A percentile compares a stretch with the other conserved stretches of the same genome.
phyloP scores from a whole-genome alignment of 2,113 vertebrate genomes.

The Pelusios castaneus region DNA sequence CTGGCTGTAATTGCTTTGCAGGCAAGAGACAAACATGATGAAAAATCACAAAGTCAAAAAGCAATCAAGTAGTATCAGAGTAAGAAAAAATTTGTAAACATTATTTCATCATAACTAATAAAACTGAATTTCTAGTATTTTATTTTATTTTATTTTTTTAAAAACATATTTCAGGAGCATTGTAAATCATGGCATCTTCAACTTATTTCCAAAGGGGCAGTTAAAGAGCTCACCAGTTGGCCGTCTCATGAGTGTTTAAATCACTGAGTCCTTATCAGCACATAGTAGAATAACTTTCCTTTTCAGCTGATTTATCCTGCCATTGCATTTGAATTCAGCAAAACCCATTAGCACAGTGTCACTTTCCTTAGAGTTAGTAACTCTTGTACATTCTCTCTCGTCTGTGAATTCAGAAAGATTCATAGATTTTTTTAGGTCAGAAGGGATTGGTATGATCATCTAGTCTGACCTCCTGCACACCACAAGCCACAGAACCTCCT shows the following conservation, averaged over 20 bases:
- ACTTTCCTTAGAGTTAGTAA: neutral
- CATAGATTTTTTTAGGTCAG: neutral
- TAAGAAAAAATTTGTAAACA: neutral
- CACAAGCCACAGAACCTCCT: too few species aligned
- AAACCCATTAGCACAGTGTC: neutral
- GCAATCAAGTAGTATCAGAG: neutral
- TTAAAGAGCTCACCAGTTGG: conserved; percentile 1
- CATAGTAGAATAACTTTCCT: neutral
- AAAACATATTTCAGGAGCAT: neutral
- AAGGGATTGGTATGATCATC: too few species aligned
- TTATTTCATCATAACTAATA: neutral
- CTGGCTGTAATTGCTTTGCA: neutral
- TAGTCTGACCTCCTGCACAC: too few species aligned
- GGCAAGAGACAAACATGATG: neutral
- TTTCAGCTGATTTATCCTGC: conserved; percentile 5
- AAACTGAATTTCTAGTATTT: neutral
- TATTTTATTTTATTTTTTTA: neutral
- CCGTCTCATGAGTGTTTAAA: conserved; percentile 14
- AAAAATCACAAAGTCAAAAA: neutral
- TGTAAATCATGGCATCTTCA: conserved; percentile 21
- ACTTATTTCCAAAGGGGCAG: neutral
- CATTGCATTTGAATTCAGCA: neutral
- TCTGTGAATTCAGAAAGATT: neutral
- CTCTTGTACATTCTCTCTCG: fast-evolving
- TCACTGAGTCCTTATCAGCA: neutral